These are phyloP conservation scores for Agrenia bidenticulata DNA, from an alignment of 2,888 invertebrate species.

Conservation along the genomic window DNA sequence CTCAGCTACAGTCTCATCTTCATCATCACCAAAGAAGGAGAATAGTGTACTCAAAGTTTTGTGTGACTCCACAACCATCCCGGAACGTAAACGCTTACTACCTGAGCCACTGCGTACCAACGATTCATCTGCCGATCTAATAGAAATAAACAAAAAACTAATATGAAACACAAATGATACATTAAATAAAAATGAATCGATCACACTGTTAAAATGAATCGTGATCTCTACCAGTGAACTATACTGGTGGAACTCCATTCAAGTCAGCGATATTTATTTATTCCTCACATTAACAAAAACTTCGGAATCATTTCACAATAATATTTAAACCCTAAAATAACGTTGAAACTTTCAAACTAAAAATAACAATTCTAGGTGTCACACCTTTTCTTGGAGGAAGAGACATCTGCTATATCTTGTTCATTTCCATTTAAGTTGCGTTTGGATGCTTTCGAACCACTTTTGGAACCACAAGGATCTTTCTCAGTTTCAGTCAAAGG, in stretches of 20 bases:
- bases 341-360: background rate
- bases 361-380: slow-evolving; percentile 13
- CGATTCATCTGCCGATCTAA: slow-evolving; percentile 25
- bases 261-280: too few species aligned
- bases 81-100: slow-evolving; percentile 11
- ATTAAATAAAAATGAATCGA: too few species aligned
- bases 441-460: background rate
- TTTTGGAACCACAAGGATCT: background rate
- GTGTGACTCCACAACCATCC: background rate
- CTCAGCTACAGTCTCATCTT: slow-evolving; percentile 10
- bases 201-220: too few species aligned
- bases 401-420: slow-evolving; percentile 9
- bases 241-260: too few species aligned
- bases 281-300: too few species aligned
- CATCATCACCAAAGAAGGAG: slow-evolving; percentile 15
- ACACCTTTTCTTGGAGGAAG: slow-evolving; percentile 35
- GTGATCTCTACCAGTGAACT: too few species aligned
- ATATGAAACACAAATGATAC: too few species aligned
- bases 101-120: background rate
- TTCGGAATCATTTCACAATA: too few species aligned
- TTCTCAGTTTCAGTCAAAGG: background rate
- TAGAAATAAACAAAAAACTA: slow-evolving; percentile 7
- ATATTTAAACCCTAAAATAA: too few species aligned
- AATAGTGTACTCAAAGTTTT: slow-evolving; percentile 14
- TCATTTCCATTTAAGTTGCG: slow-evolving; percentile 4